phyloP scores from a whole-genome alignment of 1,140 invertebrate genomes.

The Agrypnia vestita region DNA sequence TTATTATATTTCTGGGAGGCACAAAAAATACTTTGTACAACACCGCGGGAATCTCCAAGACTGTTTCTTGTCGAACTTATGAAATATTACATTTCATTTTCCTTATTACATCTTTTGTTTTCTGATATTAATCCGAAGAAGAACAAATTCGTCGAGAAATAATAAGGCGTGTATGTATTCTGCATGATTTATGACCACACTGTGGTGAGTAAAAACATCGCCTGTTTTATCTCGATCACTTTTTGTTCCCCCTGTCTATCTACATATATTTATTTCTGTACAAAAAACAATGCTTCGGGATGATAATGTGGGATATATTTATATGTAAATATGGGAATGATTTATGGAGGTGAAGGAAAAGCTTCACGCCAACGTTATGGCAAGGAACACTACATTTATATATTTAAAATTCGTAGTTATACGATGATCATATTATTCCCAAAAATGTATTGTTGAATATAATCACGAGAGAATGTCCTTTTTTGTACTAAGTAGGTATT shows the following conservation, averaged over 20 bases:
- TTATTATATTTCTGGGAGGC: neutral
- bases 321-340: slow-evolving; percentile 34
- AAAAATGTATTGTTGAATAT: too few relatives aligned
- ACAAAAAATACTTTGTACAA: too few relatives aligned
- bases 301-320: slow-evolving; percentile 32
- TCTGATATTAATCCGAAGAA: neutral
- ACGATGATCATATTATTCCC: too few relatives aligned
- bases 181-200: slow-evolving; percentile 23
- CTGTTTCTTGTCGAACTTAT: too few relatives aligned
- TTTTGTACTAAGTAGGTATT: too few relatives aligned
- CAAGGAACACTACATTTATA: too few relatives aligned
- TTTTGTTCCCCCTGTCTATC: slow-evolving; percentile 7
- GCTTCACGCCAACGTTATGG: neutral
- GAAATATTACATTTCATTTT: too few relatives aligned
- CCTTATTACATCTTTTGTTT: neutral
- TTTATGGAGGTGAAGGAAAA: slow-evolving; percentile 8
- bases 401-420: too few relatives aligned
- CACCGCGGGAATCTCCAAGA: too few relatives aligned
- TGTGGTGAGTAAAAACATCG: slow-evolving; percentile 15
- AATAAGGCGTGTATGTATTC: neutral
- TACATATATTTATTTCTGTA: slow-evolving; percentile 8
- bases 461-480: too few relatives aligned
- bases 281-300: slow-evolving; percentile 19
- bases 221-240: slow-evolving; percentile 23
- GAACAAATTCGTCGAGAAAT: slow-evolving; percentile 1